Base-by-base conservation (phyloP, 1,140 invertebrate genomes). In the Daktulosphaira vitifoliae region DNA sequence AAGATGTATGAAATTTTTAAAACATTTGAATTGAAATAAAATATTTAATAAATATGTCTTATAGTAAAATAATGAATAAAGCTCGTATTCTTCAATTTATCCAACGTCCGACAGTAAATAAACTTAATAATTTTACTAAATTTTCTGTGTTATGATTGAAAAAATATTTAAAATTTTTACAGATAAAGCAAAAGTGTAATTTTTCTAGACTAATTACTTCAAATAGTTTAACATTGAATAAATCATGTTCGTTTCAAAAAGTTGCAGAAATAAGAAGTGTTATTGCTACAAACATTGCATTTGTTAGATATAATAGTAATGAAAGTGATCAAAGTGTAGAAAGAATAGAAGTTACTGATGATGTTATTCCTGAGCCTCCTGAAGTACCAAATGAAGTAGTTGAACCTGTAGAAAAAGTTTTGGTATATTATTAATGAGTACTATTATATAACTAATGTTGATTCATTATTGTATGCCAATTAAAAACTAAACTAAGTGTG, bases 321-420 rank as follows among this genome's bases (percentile, higher is more conserved):
- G 38, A 38, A n/a, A 2, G 13, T 16, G 42, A 6, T 18, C 25
- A 26, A 15, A 11, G 9, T 11, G 1, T 16, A 54, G 15, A 1
- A 8, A 13, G 1, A 37, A 26, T n/a, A 18, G 54, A 62, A 44
- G n/a, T 29, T 3, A 46, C 54, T 15, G 39, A 33, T 13, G 39
- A 62, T n/a, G 16, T 62, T 33, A 62, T 62, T 20, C 54, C 54
- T 1, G 54, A 62, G 7, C 22, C 39, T n/a, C 54, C 54, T 13
- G 54, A 62, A 33, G 16, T 62, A 2, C 54, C 54, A 6, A 1
- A 26, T 20, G 54, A 62, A 46, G 20, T 2, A 20, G 9, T n/a
- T 18, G 54, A 13, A 6, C 22, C 16, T 18, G 42, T 46, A 2
- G 25, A 1, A 33, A 23, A 48, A 62, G 42, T 18, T 1, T 33